Evolutionary conservation across 2,888 invertebrate genomes (phyloP).

Genomic region (Rutpela maculata): DNA sequence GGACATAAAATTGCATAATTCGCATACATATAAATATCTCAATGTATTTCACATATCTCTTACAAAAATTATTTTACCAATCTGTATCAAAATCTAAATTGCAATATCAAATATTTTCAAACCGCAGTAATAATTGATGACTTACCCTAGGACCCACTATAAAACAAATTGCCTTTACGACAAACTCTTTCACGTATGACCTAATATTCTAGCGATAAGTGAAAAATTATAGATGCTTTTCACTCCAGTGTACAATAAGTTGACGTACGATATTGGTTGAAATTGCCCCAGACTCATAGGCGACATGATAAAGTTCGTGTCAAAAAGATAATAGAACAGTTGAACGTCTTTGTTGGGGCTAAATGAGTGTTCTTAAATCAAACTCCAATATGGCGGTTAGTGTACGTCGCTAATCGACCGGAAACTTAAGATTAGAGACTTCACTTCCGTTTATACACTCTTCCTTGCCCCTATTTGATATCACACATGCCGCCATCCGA

Average conservation of each 20-base stretch:
- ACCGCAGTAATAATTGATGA: constrained; percentile 8
- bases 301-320: constrained; percentile 70
- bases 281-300: constrained; percentile 64
- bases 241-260: constrained; percentile 64
- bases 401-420: constrained; percentile 73
- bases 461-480: constrained; percentile 43
- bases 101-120: not conserved
- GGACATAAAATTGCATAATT: too few species aligned
- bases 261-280: constrained; percentile 69
- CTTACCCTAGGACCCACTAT: not conserved
- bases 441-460: constrained; percentile 56
- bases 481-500: constrained; percentile 48
- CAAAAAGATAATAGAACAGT: constrained; percentile 73
- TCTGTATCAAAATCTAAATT: not conserved
- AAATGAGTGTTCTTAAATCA: constrained; percentile 75
- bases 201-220: constrained; percentile 52
- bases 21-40: too few species aligned
- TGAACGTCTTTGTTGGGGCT: constrained; percentile 73
- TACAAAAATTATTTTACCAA: too few species aligned
- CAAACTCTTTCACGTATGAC: constrained; percentile 33
- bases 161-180: constrained; percentile 33
- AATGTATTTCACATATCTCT: too few species aligned
- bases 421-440: constrained; percentile 73
- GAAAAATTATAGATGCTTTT: constrained; percentile 65
- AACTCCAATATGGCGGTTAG: constrained; percentile 75